Base-by-base conservation (phyloP, 2,113 vertebrate genomes). In the Ahaetulla prasina region DNA sequence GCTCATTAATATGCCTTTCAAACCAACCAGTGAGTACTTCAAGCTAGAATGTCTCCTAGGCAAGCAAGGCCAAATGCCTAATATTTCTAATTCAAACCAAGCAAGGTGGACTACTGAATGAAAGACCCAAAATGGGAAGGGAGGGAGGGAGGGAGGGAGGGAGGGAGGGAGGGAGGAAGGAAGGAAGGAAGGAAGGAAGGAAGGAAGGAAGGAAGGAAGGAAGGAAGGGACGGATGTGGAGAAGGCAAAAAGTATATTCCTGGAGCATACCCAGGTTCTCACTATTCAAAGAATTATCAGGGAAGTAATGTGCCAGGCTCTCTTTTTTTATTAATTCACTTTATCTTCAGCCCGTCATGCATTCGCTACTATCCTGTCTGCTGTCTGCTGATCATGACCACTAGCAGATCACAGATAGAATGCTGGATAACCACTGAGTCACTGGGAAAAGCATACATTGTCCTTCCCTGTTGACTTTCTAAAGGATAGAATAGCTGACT, bases 21-120 rank as follows among this genome's bases (percentile, higher is more conserved):
- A 91, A 86, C 47, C 43, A 45, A 91, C 84, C 49, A 85, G n/a
- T 30, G 90, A 92, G 92, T n/a, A 87, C 91, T 68, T 52, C 43
- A 85, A 10, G 35, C 55, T 89, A 63, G 80, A 87, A 68, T 63
- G 68, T 68, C 90, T 23, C 7, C 18, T 74, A 63, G 39, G 43
- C 63, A 52, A 90, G 68, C 35, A 85, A 88, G 27, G 35, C 89
- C 54, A 57, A 52, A 68, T 63, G 43, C 84, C n/a, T 84, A 52
- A 23, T 49, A 54, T 8, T 89, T 50, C 45, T 43, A 25, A 23
- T 18, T 9, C 23, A 89, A 6, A 18, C 7, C 12, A 49, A 57
- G 49, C 63, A 84, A 20, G 30, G 35, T 57, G 35, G 35, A 80
- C 74, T 43, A 80, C 35, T 43, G 18, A 80, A 43, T 39, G 18